phyloP scores from a whole-genome alignment of 2,797 vertebrate genomes.

The Macropodus opercularis region DNA sequence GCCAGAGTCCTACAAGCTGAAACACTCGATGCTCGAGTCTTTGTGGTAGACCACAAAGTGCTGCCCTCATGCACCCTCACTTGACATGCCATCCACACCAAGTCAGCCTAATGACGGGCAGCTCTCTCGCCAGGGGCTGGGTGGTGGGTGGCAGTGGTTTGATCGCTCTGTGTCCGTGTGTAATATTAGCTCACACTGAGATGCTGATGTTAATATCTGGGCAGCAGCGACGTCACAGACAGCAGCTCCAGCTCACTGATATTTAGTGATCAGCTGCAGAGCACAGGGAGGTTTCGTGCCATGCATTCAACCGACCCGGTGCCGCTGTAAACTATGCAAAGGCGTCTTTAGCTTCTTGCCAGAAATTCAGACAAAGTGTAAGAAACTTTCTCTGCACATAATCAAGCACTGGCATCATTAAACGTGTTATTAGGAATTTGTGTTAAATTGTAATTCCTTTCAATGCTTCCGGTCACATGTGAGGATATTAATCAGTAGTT shows the following conservation, averaged over 20 bases:
- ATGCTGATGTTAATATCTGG: conserved; percentile 39
- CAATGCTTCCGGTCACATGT: background rate
- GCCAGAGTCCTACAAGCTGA: conserved; percentile 40
- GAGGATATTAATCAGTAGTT: conserved; percentile 1
- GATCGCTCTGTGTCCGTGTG: conserved; percentile 35
- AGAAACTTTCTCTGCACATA: background rate
- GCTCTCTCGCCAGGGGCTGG: conserved; percentile 43
- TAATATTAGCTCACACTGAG: conserved; percentile 20
- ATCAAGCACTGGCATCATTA: background rate
- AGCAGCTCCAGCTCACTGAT: conserved; percentile 28
- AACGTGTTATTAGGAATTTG: conserved; percentile 3
- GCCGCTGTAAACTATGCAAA: conserved; percentile 26
- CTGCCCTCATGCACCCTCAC: conserved; percentile 45
- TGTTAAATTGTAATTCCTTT: conserved; percentile 1
- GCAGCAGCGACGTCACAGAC: conserved; percentile 35
- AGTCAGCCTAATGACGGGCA: conserved; percentile 40
- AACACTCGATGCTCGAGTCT: conserved; percentile 46
- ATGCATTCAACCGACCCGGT: conserved; percentile 35
- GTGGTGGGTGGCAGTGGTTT: conserved; percentile 37
- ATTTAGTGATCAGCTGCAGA: conserved; percentile 22
- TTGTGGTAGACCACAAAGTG: conserved; percentile 68
- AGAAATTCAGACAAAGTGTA: conserved; percentile 25
- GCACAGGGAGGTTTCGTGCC: conserved; percentile 48
- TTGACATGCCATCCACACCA: conserved; percentile 51
- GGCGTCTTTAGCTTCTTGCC: conserved; percentile 47